Evolutionary conservation across 2,888 invertebrate species (phyloP).

Genomic region (Aleiodes testaceus): DNA sequence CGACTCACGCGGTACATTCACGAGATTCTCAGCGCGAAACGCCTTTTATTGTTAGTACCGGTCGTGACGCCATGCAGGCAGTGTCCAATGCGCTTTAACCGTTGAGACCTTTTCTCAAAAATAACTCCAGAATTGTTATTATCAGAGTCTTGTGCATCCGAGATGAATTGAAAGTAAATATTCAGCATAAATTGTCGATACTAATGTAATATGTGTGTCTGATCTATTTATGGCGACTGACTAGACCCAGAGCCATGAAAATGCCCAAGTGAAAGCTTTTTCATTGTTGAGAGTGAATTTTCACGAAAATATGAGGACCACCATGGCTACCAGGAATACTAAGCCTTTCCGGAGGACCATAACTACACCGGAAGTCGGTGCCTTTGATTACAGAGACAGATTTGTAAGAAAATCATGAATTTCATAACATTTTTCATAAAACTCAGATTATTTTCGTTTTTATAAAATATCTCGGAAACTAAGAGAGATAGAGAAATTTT

Average conservation of each 20-base stretch:
- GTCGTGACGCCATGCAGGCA: conserved; percentile 52
- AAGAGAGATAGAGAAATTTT: too few relatives aligned
- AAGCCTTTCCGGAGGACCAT: conserved; percentile 58
- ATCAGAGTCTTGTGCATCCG: too few relatives aligned
- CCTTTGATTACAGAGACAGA: conserved; percentile 48
- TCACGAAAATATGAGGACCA: conserved; percentile 56
- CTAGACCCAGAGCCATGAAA: too few relatives aligned
- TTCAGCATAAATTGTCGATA: not conserved
- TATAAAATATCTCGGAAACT: too few relatives aligned
- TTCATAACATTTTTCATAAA: too few relatives aligned
- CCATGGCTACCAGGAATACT: conserved; percentile 52
- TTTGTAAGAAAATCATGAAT: conserved; percentile 51
- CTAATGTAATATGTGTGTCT: not conserved
- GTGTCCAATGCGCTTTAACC: not conserved
- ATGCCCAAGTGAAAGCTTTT: not conserved
- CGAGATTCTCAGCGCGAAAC: conserved; percentile 42
- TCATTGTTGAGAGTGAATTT: not conserved
- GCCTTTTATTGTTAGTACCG: conserved; percentile 49
- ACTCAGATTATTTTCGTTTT: too few relatives aligned
- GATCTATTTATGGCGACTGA: too few relatives aligned
- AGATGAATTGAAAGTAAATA: not conserved
- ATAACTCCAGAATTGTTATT: not conserved
- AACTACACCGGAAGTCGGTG: conserved; percentile 50
- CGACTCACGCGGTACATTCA: conserved; percentile 39
- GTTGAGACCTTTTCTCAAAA: too few relatives aligned